phyloP scores from a whole-genome alignment of 2,888 invertebrate species.

The Bimastos eiseni region DNA sequence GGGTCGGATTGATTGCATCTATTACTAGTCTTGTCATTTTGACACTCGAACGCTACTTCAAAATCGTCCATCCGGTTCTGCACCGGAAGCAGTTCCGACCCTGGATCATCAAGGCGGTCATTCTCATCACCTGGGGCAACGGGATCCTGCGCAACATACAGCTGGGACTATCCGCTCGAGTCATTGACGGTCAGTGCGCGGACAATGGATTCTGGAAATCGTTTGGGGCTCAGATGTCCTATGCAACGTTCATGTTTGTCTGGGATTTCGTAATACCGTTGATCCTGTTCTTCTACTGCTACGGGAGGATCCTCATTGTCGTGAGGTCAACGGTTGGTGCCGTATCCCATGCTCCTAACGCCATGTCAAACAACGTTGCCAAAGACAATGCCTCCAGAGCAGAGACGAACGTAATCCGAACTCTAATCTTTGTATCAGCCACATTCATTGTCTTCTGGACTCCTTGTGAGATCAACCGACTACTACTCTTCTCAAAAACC shows the following conservation, averaged over 20 bases:
- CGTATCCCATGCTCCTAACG: not conserved
- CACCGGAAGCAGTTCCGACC: not conserved
- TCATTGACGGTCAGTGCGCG: not conserved
- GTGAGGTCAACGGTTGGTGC: not conserved
- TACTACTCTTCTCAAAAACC: not conserved
- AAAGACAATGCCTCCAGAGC: not conserved
- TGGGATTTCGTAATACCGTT: slow-evolving; percentile 19
- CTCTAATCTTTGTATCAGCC: not conserved
- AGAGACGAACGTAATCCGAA: not conserved
- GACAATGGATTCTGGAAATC: not conserved
- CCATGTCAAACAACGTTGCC: not conserved
- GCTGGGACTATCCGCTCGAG: not conserved
- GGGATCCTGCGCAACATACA: slow-evolving; percentile 14
- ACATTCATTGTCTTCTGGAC: slow-evolving; percentile 7
- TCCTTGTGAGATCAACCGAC: not conserved
- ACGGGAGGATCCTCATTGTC: not conserved
- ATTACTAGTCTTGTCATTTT: not conserved
- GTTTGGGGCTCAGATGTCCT: not conserved
- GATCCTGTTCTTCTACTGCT: not conserved
- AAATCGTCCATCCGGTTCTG: not conserved
- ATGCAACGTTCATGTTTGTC: not conserved
- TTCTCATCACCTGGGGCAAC: not conserved
- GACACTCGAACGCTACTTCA: not conserved
- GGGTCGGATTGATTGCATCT: not conserved
- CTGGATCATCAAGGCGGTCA: slow-evolving; percentile 13